Base-by-base conservation (phyloP, 1,140 invertebrate genomes). In the Tetramorium simillimum region DNA sequence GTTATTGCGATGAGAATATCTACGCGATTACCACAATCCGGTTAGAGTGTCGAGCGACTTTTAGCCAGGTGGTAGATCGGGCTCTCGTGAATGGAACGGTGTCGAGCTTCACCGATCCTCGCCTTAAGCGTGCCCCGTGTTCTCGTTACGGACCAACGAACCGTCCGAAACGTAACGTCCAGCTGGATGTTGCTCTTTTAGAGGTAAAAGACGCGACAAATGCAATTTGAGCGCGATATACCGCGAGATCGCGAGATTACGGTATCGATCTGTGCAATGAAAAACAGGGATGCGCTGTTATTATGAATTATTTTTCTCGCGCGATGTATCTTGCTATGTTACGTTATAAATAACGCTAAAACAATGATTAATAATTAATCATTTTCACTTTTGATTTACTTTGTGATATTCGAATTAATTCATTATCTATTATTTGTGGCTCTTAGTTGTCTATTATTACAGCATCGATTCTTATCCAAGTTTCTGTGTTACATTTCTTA, bases 1-100 rank as follows among this genome's bases (percentile, higher is more conserved):
- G 53, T 73, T 75, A 73, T 84, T 43, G 46, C 80, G 24, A 84
- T 37, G 65, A 16, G 21, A 84, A 84, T 84, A 84, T 84, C 75
- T 73, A 18, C 40, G 53, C 60, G 53, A 60, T 60, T 73, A 14
- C 37, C 63, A 51, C 63, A 82, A 18, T 84, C 9, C 14, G 40
- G 18, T 82, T 24, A 10, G 24, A 10, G 24, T 60, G 67, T 53
- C 40, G 80, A 60, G 67, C 60, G 53, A 67, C 80, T 82, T 82
- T 82, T 82, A 73, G 60, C 65, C 43, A 43, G 16, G 4, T 33
- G 37, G 37, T 28, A 60, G 33, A 70, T 82, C 51, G 21, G 69
- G 0, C 6, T 56, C 21, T 21, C 24, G 21, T 78, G 73, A 63
- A 77, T 85, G 49, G 14, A 85, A 85, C n/a, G 24, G 43, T 21